A percentile compares a stretch with the other conserved stretches of the same genome.
Conservation (phyloP, 2,888 invertebrate species). For the Eumerus sabulonum region DNA sequence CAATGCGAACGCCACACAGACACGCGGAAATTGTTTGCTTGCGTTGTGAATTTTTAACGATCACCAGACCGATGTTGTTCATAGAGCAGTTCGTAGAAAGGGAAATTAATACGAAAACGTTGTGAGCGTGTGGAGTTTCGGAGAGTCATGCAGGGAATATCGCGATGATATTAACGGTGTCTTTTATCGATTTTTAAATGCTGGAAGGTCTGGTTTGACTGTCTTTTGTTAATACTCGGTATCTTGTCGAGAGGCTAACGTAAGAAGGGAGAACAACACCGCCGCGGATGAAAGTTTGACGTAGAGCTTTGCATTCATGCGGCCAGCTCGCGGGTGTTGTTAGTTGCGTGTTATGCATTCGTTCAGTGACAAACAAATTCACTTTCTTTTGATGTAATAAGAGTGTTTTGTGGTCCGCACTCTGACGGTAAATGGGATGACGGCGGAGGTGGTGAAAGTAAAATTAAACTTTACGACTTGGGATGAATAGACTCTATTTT, state of each 20-base stretch:
- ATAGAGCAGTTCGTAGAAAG: slow-evolving; percentile 18
- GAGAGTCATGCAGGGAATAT: slow-evolving; percentile 12
- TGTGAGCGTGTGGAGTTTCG: not conserved
- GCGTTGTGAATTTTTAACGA: slow-evolving; percentile 51
- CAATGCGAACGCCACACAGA: slow-evolving; percentile 4
- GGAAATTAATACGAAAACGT: slow-evolving; percentile 36
- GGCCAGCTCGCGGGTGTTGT: no score
- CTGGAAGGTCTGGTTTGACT: slow-evolving; percentile 1
- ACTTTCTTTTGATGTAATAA: slow-evolving; percentile 64
- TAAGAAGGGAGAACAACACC: not conserved
- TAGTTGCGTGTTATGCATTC: slow-evolving; percentile 34
- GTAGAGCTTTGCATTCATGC: slow-evolving; percentile 2
- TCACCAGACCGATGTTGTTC: slow-evolving; percentile 4
- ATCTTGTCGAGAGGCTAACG: no score
- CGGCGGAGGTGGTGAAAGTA: no score
- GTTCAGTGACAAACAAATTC: slow-evolving; percentile 56
- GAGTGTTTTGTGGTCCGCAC: not conserved
- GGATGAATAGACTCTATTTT: no score
- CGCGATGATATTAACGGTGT: slow-evolving; percentile 14
- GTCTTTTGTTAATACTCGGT: no score
- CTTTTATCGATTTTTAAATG: slow-evolving; percentile 48
- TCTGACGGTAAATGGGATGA: not conserved
- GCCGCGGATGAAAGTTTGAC: slow-evolving; percentile 48
- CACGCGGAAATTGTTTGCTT: slow-evolving; percentile 41
- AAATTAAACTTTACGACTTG: no score